A percentile compares a stretch with the other conserved stretches of the same genome.
Conservation (phyloP, 2,797 vertebrate species). For the Syngnathus acus region DNA sequence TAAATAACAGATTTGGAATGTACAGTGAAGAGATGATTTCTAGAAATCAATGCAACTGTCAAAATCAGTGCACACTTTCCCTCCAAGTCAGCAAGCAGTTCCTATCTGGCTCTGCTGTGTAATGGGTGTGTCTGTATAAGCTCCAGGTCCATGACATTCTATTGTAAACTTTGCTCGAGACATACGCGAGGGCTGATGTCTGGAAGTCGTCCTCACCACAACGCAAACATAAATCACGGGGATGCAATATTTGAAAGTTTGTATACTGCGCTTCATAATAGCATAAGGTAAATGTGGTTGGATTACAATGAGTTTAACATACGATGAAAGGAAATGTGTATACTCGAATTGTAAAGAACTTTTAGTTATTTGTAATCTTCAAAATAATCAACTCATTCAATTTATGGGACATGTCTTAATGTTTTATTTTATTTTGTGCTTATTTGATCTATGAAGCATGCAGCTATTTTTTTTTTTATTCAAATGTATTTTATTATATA, state of each 20-base stretch:
- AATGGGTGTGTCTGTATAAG: background rate
- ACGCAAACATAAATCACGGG: background rate
- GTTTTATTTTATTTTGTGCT: background rate
- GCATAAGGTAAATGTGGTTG: background rate
- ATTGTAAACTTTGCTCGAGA: background rate
- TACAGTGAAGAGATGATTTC: no score
- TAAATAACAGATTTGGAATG: no score
- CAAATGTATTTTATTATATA: background rate
- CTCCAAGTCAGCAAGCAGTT: background rate
- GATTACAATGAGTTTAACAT: no score
- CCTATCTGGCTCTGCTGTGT: background rate
- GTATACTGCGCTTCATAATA: background rate
- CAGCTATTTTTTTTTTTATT: background rate
- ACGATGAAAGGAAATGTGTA: no score
- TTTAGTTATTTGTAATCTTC: no score
- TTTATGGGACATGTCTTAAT: no score
- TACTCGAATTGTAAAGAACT: no score
- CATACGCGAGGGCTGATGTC: background rate
- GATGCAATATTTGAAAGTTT: background rate
- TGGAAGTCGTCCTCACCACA: background rate
- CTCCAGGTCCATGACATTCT: background rate
- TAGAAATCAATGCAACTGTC: no score
- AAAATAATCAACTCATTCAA: background rate
- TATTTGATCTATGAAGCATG: background rate
- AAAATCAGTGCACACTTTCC: background rate